phyloP scores from a whole-genome alignment of 2,888 invertebrate genomes.

The Amphipoea lucens region DNA sequence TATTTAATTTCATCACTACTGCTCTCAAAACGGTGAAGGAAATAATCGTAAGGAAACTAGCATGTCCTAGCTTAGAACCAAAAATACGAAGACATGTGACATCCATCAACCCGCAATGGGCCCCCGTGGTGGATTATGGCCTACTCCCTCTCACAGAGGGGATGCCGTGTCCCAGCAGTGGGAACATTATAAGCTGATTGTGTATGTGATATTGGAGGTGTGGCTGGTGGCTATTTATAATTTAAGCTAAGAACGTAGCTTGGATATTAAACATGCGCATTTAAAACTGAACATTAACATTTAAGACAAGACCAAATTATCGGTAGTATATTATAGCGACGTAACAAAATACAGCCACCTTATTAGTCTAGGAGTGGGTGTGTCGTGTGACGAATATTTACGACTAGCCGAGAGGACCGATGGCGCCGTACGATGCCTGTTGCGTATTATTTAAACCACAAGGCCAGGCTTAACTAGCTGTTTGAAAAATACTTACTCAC shows the following conservation, averaged over 20 bases:
- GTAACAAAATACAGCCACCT: constrained; percentile 79
- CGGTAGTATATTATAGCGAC: constrained; percentile 47
- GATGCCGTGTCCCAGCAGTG: background rate
- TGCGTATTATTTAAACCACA: constrained; percentile 87
- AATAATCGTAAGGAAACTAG: background rate
- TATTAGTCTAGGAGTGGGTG: constrained; percentile 88
- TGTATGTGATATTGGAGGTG: constrained; percentile 45
- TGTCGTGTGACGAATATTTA: constrained; percentile 88
- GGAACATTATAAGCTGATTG: background rate
- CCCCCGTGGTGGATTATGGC: background rate
- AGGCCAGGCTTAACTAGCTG: constrained; percentile 79
- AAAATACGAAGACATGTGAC: too few species aligned
- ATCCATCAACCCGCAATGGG: background rate
- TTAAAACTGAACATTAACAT: constrained; percentile 28
- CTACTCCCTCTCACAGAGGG: background rate
- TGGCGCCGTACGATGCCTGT: constrained; percentile 77
- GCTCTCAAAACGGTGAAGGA: background rate
- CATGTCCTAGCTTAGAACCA: background rate
- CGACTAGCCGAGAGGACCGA: constrained; percentile 71
- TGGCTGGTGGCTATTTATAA: constrained; percentile 29
- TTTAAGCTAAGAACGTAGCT: constrained; percentile 5
- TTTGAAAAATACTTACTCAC: constrained; percentile 69
- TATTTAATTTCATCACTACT: background rate
- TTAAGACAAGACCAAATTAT: constrained; percentile 44
- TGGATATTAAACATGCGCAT: constrained; percentile 41